phyloP scores from a whole-genome alignment of 2,113 vertebrate genomes.

The Marmota flaviventris region DNA sequence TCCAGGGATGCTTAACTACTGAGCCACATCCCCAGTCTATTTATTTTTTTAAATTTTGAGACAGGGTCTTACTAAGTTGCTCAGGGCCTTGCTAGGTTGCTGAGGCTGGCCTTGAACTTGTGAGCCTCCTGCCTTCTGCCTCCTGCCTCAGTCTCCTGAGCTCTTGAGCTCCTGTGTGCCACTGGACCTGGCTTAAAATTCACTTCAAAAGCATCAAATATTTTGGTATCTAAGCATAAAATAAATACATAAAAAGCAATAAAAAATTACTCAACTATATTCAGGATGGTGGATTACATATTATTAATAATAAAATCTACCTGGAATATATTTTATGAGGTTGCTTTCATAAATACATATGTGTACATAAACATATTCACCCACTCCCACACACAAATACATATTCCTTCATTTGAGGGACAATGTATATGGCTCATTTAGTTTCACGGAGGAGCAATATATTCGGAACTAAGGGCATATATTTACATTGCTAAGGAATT shows the following conservation, averaged over 20 bases:
- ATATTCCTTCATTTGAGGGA: background rate
- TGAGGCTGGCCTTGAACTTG: too few species aligned
- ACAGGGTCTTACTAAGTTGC: too few species aligned
- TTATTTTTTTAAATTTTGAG: too few species aligned
- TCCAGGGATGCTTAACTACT: too few species aligned
- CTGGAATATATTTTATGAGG: background rate
- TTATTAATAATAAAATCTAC: constrained; percentile 27
- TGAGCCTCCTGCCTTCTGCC: too few species aligned
- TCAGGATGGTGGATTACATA: constrained; percentile 2
- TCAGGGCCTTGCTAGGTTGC: too few species aligned
- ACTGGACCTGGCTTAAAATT: background rate
- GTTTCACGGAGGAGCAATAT: background rate
- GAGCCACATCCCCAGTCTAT: too few species aligned
- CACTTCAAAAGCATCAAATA: background rate
- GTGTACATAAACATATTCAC: background rate
- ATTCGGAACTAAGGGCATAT: constrained; percentile 3
- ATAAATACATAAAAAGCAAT: background rate
- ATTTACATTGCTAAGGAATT: constrained; percentile 48
- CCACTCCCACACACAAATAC: background rate
- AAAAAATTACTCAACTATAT: constrained; percentile 12
- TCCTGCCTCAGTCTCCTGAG: too few species aligned
- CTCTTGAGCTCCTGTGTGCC: too few species aligned
- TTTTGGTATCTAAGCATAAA: constrained; percentile 45
- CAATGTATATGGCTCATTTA: constrained; percentile 9
- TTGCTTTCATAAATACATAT: constrained; percentile 16